Evolutionary conservation across 2,888 invertebrate genomes (phyloP).

Genomic region (Drosophila pseudotakahashii): DNA sequence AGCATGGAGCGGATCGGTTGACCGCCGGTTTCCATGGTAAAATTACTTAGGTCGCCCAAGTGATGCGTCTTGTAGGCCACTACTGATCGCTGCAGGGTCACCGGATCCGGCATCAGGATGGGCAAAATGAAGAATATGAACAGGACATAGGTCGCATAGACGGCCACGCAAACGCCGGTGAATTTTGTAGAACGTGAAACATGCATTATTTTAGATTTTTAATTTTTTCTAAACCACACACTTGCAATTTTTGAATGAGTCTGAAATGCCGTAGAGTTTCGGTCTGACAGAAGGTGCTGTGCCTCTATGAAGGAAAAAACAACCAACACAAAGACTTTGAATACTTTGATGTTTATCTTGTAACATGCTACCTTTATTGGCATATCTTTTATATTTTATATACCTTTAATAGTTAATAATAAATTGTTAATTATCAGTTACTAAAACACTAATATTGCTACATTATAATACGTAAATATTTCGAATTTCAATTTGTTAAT

Average conservation of each 20-base stretch:
- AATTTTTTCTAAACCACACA: background rate
- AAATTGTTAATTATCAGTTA: conserved; percentile 34
- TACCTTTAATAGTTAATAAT: conserved; percentile 24
- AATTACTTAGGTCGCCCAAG: conserved; percentile 45
- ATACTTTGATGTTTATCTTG: conserved; percentile 20
- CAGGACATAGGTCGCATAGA: conserved; percentile 53
- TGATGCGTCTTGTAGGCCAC: conserved; percentile 26
- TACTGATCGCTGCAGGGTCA: conserved; percentile 44
- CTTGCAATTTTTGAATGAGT: conserved; percentile 9
- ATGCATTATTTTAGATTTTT: conserved; percentile 45
- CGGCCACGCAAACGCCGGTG: conserved; percentile 50
- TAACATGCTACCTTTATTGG: conserved; percentile 54
- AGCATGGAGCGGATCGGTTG: conserved; percentile 58
- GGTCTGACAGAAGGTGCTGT: background rate
- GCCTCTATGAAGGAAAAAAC: background rate
- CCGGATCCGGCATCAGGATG: conserved; percentile 58
- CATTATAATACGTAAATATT: conserved; percentile 45
- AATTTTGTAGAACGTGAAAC: conserved; percentile 52
- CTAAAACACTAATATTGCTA: conserved; percentile 61
- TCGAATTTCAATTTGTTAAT: conserved; percentile 18
- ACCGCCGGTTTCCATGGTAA: conserved; percentile 51
- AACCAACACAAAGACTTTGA: background rate
- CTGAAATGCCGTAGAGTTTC: background rate
- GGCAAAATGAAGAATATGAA: conserved; percentile 60
- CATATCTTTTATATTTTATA: conserved; percentile 23